Percentiles rank a stretch among this genome's conserved stretches.
These are phyloP conservation scores for Noctuana brunneofusca DNA, from an alignment of 2,888 invertebrate genomes.

Conservation along the genomic window DNA sequence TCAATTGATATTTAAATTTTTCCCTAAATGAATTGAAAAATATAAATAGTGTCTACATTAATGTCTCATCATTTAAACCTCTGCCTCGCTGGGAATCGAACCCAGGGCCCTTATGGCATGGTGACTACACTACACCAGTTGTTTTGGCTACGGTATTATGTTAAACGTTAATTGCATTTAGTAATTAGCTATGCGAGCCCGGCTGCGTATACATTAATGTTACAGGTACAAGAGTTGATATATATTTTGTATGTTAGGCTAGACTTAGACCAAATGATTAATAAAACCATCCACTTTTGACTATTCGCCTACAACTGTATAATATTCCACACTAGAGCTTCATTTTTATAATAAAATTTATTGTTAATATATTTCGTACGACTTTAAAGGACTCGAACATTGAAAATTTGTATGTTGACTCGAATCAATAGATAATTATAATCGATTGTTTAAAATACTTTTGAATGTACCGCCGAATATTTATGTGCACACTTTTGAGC, in stretches of 20 bases:
- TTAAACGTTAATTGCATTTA: no score
- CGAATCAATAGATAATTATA: no score
- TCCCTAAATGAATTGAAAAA: no score
- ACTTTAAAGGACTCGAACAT: not conserved
- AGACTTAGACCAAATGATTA: slow-evolving; percentile 64
- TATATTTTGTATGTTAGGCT: slow-evolving; percentile 63
- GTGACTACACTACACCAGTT: no score
- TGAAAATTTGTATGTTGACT: slow-evolving; percentile 3
- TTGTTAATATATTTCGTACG: slow-evolving; percentile 32
- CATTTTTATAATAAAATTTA: slow-evolving; percentile 30
- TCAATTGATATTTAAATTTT: no score
- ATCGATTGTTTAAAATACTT: slow-evolving; percentile 20
- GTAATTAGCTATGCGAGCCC: no score
- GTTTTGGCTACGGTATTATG: no score
- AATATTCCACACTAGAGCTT: slow-evolving; percentile 19
- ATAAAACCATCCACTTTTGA: slow-evolving; percentile 44
- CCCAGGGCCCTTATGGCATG: no score
- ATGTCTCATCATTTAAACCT: no score
- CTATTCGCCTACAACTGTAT: slow-evolving; percentile 28
- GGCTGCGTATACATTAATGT: no score
- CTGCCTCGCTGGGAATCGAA: no score
- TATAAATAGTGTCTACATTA: no score
- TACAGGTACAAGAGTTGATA: slow-evolving; percentile 43
- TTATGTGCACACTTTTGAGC: slow-evolving; percentile 11
- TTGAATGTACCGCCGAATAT: slow-evolving; percentile 21